Base-by-base conservation (phyloP, 2,797 vertebrate species). In the Antennarius maculatus region DNA sequence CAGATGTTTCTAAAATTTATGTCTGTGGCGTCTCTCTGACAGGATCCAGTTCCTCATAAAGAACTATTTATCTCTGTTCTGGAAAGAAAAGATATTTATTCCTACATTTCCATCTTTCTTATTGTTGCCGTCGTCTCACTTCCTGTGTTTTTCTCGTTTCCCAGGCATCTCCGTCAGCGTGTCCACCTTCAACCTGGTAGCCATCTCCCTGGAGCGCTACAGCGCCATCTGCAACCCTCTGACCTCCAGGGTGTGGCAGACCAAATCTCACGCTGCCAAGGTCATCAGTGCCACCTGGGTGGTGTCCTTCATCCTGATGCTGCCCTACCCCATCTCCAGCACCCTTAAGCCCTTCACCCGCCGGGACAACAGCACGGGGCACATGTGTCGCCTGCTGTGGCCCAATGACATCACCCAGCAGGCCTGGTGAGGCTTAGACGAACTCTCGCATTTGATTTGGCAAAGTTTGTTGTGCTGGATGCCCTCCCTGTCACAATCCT, bases 161-260 rank as follows among this genome's bases (percentile, higher is more conserved):
- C 2, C 69, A 99, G 98, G 97, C 60, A 92, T 98, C 54, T 99
- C 97, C 0, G 97, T 99, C 18, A 97, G 96, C 0, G 95, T 99
- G 1, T 99, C 97, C 46, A 99, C 97, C 0, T 99, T 98, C 87
- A 99, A 95, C 89, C 92, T 99, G 81, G 95, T 99, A 48, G 97
- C 98, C 82, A 99, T 99, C 70, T 98, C 98, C 51, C 87, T 99
- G 89, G 97, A 99, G 91, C 94, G 98, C 64, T 99, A 99, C 65
- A 95, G 97, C 7, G 98, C 98, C 54, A 99, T 99, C 43, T 99
- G 98, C 91, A 98, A 97, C 87, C 98, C 98, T 0, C 81, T 99
- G 48, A 95, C 95, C 68, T 99, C 98, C 48, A 91, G 96, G n/a
- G 89, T 94, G 34, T 99, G 98, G 98, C 98, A 99, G 91, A 99